These are phyloP conservation scores for Dromiciops gliroides DNA, from an alignment of 2,113 vertebrate genomes.

Conservation along the genomic window DNA sequence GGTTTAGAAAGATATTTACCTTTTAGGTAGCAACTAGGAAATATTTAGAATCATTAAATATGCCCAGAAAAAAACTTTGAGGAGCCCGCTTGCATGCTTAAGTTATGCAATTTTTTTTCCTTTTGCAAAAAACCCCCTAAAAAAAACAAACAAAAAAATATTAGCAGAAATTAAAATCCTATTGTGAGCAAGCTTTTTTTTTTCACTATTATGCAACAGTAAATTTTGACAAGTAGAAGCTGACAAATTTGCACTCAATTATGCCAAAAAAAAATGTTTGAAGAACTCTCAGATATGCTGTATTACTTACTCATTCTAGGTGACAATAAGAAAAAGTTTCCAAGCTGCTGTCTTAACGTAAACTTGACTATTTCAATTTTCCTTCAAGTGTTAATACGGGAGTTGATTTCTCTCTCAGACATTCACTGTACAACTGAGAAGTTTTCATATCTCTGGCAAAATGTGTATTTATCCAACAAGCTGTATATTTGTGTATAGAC, in stretches of 20 bases:
- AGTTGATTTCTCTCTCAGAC: slow-evolving; percentile 82
- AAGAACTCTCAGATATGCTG: slow-evolving; percentile 71
- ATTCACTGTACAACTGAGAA: slow-evolving; percentile 78
- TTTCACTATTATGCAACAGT: slow-evolving; percentile 60
- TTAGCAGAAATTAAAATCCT: slow-evolving; percentile 72
- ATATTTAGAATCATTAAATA: slow-evolving; percentile 61
- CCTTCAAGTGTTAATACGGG: slow-evolving; percentile 74
- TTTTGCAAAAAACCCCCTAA: slow-evolving; percentile 48
- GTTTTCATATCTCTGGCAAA: slow-evolving; percentile 78
- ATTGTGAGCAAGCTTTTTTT: slow-evolving; percentile 68
- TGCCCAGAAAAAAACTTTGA: slow-evolving; percentile 70
- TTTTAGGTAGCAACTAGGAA: slow-evolving; percentile 52
- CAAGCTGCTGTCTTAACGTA: slow-evolving; percentile 81
- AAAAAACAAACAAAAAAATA: slow-evolving; percentile 47
- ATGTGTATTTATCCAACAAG: slow-evolving; percentile 69
- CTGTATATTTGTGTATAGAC: slow-evolving; percentile 75
- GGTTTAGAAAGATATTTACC: slow-evolving; percentile 43
- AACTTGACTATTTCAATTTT: slow-evolving; percentile 79
- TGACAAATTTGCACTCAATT: slow-evolving; percentile 79
- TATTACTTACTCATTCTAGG: slow-evolving; percentile 73
- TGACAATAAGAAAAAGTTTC: slow-evolving; percentile 69
- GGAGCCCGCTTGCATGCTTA: slow-evolving; percentile 66
- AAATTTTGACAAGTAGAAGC: slow-evolving; percentile 68
- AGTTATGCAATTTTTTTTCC: slow-evolving; percentile 71
- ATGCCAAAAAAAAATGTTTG: slow-evolving; percentile 79